Base-by-base conservation (phyloP, 2,888 invertebrate genomes). In the Spodoptera picta region DNA sequence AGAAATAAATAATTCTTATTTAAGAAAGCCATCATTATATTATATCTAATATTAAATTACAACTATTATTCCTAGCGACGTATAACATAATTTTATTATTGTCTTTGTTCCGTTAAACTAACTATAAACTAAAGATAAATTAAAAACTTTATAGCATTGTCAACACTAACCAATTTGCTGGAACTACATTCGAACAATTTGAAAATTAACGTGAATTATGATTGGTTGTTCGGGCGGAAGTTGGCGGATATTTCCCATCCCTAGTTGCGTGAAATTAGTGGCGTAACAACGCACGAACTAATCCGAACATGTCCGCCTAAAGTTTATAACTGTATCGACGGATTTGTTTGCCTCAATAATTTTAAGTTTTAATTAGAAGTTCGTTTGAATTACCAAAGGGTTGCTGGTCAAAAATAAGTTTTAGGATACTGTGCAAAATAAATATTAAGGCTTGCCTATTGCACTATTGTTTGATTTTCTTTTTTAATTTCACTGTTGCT, bases 281-380 rank as follows among this genome's bases (percentile, higher is more conserved):
- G 23, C n/a, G 45, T 19, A 53, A 66, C 78, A 62, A 61, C 65
- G 60, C 53, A 50, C 52, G 57, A 77, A 73, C 76, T 73, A 76
- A 77, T 73, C 61, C 53, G 47, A 73, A 73, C 63, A 61, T 65
- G 75, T 60, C 56, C 43, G 57, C 14, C 43, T 10, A 50, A 77
- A 72, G 52, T 80, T 80, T 76, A 69, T 50, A 56, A 61, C 69
- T 47, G 57, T 66, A 66, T 76, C 60, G 58, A 61, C 58, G 47
- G 65, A 64, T 60, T 73, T 46, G 53, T 55, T 74, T 24, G 23
- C 24, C 46, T 43, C 42, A 75, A 58, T 51, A 56, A 52, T 27
- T 19, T 36, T 11, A 45, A 43, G 55, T 61, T 63, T 50, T 63
- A 65, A 68, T 72, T 65, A 60, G 51, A 19, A 44, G 31, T 57